Percentiles rank a stretch among this genome's conserved stretches.
These are phyloP conservation scores for Poeciliopsis infans DNA, from an alignment of 2,797 vertebrate species.

Conservation along the genomic window DNA sequence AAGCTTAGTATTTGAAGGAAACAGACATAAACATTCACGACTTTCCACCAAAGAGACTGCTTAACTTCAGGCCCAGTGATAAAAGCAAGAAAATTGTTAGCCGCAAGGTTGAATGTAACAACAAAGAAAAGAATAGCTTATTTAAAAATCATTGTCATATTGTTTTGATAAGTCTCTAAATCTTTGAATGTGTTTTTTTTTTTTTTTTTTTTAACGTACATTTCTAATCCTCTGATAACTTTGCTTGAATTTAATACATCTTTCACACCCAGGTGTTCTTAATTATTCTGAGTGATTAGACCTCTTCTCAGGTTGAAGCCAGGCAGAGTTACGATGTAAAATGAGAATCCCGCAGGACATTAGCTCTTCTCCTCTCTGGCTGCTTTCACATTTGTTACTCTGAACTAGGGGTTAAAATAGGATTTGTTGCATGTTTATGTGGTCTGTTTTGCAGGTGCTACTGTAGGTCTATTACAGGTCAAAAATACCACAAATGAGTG, in stretches of 20 bases:
- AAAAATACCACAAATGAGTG: not conserved
- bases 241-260: not conserved
- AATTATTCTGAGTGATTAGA: not conserved
- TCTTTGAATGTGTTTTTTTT: not conserved
- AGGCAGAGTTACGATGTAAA: slow-evolving; percentile 17
- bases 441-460: not conserved
- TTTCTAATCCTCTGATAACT: not conserved
- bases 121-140: slow-evolving; percentile 3
- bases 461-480: not conserved
- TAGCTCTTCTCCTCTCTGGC: not conserved
- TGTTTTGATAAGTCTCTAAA: not conserved
- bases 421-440: not conserved
- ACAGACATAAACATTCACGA: slow-evolving; percentile 67
- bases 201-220: not conserved
- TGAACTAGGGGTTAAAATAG: not conserved
- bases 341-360: slow-evolving; percentile 11
- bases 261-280: slow-evolving; percentile 13
- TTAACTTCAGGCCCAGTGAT: slow-evolving; percentile 34
- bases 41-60: slow-evolving; percentile 28
- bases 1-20: slow-evolving; percentile 44
- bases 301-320: slow-evolving; percentile 1
- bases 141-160: not conserved
- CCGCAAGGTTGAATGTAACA: not conserved
- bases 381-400: slow-evolving; percentile 7
- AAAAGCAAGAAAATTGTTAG: slow-evolving; percentile 5